Conservation (phyloP, 2,888 invertebrate genomes). For the Hydriomena furcata region DNA sequence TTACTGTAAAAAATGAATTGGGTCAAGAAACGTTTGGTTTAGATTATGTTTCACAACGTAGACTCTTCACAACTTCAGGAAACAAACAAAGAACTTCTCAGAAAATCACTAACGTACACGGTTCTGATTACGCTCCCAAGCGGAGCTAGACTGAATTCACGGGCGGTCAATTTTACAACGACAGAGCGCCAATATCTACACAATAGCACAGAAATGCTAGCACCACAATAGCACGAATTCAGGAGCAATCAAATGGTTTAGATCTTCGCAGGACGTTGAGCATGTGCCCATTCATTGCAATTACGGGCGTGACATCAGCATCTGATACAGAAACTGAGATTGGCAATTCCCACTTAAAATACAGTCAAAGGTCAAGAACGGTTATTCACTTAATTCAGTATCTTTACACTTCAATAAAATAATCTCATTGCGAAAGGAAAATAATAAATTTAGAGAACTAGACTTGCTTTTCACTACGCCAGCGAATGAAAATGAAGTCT, state of each 20-base stretch:
- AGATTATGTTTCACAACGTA: conserved; percentile 18
- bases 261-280: conserved; percentile 34
- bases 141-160: conserved; percentile 30
- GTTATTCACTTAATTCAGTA: conserved; percentile 8
- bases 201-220: conserved; percentile 26
- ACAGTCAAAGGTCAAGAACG: conserved; percentile 17
- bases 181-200: conserved; percentile 25
- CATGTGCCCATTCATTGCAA: conserved; percentile 32
- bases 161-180: conserved; percentile 32
- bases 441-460: background rate
- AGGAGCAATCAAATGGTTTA: conserved; percentile 34
- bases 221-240: conserved; percentile 21
- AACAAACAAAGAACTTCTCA: conserved; percentile 14
- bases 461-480: conserved; percentile 10
- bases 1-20: too few species aligned
- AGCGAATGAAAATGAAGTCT: conserved; percentile 43
- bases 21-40: too few species aligned
- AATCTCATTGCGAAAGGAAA: background rate
- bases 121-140: conserved; percentile 27
- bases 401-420: background rate
- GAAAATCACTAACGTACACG: conserved; percentile 26
- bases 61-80: too few species aligned
- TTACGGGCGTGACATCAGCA: conserved; percentile 30
- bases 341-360: conserved; percentile 10
- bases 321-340: conserved; percentile 27